Percentiles rank a stretch among this genome's conserved stretches.
Conservation (phyloP, 2,113 vertebrate species). For the Xyrauchen texanus region DNA sequence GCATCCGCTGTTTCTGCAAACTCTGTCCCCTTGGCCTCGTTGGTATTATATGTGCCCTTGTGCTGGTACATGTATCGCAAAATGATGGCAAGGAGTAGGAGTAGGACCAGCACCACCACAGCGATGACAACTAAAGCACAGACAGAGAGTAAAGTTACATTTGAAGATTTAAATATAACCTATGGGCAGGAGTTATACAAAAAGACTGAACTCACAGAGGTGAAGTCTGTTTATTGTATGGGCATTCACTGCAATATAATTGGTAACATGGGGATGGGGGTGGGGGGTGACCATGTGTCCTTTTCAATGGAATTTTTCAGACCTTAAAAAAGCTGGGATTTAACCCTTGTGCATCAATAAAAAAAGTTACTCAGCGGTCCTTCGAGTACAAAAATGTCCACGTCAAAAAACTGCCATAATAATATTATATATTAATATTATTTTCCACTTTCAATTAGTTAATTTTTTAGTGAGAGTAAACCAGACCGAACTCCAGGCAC, state of each 20-base stretch:
- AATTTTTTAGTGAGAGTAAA: too few relatives aligned
- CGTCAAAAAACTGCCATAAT: too few relatives aligned
- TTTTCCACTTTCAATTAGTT: too few relatives aligned
- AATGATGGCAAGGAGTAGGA: conserved; percentile 75
- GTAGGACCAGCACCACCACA: conserved; percentile 74
- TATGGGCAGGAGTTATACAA: not conserved
- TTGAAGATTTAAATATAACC: not conserved
- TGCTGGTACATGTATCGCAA: conserved; percentile 81
- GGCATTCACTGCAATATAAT: not conserved
- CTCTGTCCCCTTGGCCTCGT: conserved; percentile 86
- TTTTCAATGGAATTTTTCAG: too few relatives aligned
- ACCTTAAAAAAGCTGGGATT: too few relatives aligned
- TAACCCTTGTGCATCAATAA: too few relatives aligned
- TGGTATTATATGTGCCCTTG: conserved; percentile 87
- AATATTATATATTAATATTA: too few relatives aligned
- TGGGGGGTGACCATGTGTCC: too few relatives aligned
- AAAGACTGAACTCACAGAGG: not conserved
- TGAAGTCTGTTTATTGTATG: not conserved
- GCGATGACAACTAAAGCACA: conserved; percentile 74
- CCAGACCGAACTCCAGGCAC: too few relatives aligned
- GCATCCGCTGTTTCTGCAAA: conserved; percentile 80
- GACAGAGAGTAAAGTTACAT: not conserved
- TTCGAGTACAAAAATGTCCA: too few relatives aligned
- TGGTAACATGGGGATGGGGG: not conserved
- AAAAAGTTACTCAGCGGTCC: too few relatives aligned